Conservation (phyloP, 2,888 invertebrate genomes). For the Stegana nigrithorax region DNA sequence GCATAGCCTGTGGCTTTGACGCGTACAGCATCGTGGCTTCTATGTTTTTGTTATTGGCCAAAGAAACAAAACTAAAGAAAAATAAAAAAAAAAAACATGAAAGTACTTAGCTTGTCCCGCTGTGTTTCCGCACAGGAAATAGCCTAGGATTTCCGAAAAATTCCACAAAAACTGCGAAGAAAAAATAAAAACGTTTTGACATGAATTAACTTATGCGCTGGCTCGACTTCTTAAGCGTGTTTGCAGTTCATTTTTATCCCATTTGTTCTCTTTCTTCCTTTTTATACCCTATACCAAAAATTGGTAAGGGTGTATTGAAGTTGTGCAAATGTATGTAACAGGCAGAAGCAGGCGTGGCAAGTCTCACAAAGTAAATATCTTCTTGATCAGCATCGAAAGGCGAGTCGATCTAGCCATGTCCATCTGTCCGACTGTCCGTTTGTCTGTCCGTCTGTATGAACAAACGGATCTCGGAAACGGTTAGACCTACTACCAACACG, state of each 20-base stretch:
- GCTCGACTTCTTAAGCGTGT: not conserved
- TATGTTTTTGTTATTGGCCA: not conserved
- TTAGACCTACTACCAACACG: too few species aligned
- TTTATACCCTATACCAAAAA: not conserved
- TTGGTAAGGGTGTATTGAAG: not conserved
- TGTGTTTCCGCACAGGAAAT: constrained; percentile 4
- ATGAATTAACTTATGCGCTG: too few species aligned
- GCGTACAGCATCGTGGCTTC: constrained; percentile 38
- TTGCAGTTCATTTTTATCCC: not conserved
- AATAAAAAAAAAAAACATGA: not conserved
- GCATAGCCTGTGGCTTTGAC: constrained; percentile 53
- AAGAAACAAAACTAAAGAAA: constrained; percentile 23
- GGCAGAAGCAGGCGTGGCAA: too few species aligned
- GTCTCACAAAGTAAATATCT: too few species aligned
- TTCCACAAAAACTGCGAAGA: not conserved
- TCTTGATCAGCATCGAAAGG: too few species aligned
- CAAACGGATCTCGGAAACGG: too few species aligned
- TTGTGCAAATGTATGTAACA: too few species aligned
- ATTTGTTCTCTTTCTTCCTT: not conserved
- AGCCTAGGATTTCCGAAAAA: not conserved
- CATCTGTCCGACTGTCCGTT: too few species aligned
- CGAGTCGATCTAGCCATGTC: too few species aligned
- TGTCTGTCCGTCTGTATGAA: too few species aligned
- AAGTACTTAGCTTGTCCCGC: constrained; percentile 1
- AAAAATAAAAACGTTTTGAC: not conserved